Evolutionary conservation across 2,113 vertebrate species (phyloP).

Genomic region (Microtus montanus): DNA sequence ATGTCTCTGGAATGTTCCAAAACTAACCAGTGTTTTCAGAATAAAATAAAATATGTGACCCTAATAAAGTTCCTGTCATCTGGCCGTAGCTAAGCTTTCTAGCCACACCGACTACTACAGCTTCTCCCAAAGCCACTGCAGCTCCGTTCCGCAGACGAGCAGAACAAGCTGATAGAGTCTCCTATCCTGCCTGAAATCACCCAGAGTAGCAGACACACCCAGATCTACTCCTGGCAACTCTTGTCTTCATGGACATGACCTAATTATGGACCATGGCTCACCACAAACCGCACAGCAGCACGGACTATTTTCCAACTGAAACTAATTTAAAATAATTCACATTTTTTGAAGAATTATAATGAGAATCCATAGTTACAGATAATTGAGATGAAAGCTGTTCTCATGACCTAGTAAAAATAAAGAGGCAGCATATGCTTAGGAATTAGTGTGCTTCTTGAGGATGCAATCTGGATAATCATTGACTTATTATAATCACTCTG

Average conservation of each 20-base stretch:
- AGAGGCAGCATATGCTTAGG: slow-evolving; percentile 29
- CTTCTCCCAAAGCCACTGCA: not conserved
- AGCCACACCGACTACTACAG: not conserved
- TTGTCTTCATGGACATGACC: not conserved
- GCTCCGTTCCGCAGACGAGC: not conserved
- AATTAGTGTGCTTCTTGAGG: slow-evolving; percentile 54
- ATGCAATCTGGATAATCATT: slow-evolving; percentile 42
- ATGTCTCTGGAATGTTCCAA: not conserved
- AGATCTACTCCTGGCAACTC: not conserved
- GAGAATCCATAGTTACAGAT: slow-evolving; percentile 59
- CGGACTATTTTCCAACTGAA: slow-evolving; percentile 60
- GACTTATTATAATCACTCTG: slow-evolving; percentile 57
- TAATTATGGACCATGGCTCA: slow-evolving; percentile 38
- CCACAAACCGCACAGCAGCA: slow-evolving; percentile 4
- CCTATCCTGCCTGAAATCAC: too few species aligned
- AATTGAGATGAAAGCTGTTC: slow-evolving; percentile 69
- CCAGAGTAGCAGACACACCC: not conserved
- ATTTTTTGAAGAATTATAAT: slow-evolving; percentile 64
- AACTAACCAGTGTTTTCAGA: not conserved
- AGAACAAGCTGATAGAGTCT: not conserved
- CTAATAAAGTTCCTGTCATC: not conserved
- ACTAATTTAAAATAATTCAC: slow-evolving; percentile 72
- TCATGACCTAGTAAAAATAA: slow-evolving; percentile 43
- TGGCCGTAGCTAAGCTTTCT: not conserved
- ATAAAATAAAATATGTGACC: not conserved